Base-by-base conservation (phyloP, 2,797 vertebrate species). In the Alosa sapidissima region DNA sequence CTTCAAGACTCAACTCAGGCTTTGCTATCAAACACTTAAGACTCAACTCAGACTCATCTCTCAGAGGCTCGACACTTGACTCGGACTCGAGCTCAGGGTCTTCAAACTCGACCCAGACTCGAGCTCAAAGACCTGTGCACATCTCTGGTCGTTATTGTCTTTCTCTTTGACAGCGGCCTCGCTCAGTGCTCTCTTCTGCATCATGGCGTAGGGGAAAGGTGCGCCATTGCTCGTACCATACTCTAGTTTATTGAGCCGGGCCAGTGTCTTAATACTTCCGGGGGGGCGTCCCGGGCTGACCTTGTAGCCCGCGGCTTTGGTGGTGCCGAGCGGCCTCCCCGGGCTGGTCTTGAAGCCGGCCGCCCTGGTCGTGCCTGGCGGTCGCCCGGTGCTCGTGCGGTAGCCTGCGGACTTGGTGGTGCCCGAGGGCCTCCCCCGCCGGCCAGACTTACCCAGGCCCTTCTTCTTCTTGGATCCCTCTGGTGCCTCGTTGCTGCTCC, bases 321-420 rank as follows among this genome's bases (percentile, higher is more conserved):
- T 99, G 87, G 98, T 99, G 86, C 98, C 98, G 83, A 99, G 93
- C 85, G 98, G 98, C 95, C 98, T 97, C 88, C 98, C 98, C 16
- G 98, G 98, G 94, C 98, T 99, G 91, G 98, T 99, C 94, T 99
- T 99, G 96, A 99, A 99, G 89, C 98, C 98, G 81, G 98, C 98
- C 1, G 98, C 98, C 94, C 97, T 97, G 87, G 98, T 99, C 88
- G 98, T 99, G 86, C 98, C 98, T 84, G 98, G 95, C 83, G 98
- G 98, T 92, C 98, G 96, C 72, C 98, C 98, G 0, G 98, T 99
- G 94, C 98, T 99, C 85, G 98, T 99, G 89, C 98, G 96, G 94
- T 99, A 99, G 88, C 98, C 98, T 14, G 98, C 98, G 33, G 95
- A 96, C 93, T 99, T 99, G n/a, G 98, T 99, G 92, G 98, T 99